Evolutionary conservation across 1,140 invertebrate species (phyloP), one percentile per base, ranked within the genome.

Genomic region (Lepidostoma basale): DNA sequence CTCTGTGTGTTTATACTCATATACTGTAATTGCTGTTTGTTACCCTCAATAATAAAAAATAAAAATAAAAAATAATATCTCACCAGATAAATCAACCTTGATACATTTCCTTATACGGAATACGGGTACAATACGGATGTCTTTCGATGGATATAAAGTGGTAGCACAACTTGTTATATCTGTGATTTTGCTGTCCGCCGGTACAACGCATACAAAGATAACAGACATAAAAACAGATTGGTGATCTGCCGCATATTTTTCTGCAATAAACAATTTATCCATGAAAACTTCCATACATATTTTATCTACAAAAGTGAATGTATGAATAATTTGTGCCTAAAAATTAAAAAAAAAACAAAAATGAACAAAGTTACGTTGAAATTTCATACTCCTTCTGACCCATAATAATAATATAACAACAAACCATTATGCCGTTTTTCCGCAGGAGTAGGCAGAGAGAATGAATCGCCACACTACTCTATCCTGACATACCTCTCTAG

Each of bases 41-140:
- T n/a, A n/a, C n/a, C n/a, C n/a, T n/a, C n/a, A n/a, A n/a, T n/a
- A n/a, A n/a, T n/a, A n/a, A 44, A 22, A 20, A 2, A 60, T 20
- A 5, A 30, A 56, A 30, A 44, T 30, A 60, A 20, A 12, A 49
- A 58, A 23, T 23, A 68, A 30, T 39, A 52, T 20, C 16, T 66
- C 42, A 65, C 40, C 65, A 39, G 33, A 64, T 10, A 14, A 18
- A 8, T 40, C 54, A 10, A 30, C 58, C 26, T 49, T 65, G 30
- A 72, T 72, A 36, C 70, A 72, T 36, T 68, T 72, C 45, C 67
- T 65, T 2, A 72, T 28, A 66, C 65, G 68, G 36, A 68, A 72
- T 16, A 72, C 49, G 20, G 70, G 66, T n/a, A n/a, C n/a, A n/a
- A n/a, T n/a, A n/a, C 14, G 28, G 23, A 59, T 28, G 22, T 0